Percentiles rank a stretch among this genome's conserved stretches.
Conservation (phyloP, 2,888 invertebrate species). For the Lasioglossum morio region DNA sequence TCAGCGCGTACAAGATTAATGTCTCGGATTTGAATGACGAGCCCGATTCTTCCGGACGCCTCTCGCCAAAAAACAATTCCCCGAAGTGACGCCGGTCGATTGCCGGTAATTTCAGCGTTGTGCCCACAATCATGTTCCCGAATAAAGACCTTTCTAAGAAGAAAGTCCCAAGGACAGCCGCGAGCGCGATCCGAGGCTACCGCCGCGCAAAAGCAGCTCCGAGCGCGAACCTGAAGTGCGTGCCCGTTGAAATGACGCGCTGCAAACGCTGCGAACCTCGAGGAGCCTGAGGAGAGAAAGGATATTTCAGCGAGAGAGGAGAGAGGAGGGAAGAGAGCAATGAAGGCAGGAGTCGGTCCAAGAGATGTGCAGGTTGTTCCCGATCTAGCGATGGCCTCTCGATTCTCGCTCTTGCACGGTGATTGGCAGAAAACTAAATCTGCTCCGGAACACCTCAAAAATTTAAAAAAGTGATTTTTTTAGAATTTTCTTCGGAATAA, state of each 20-base stretch:
- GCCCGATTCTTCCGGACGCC: background rate
- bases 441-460: background rate
- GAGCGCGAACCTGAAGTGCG: slow-evolving; percentile 40
- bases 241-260: slow-evolving; percentile 37
- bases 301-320: background rate
- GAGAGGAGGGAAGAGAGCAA: background rate
- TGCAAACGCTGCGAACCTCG: background rate
- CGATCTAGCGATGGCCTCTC: slow-evolving; percentile 35
- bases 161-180: slow-evolving; percentile 60
- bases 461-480: no score
- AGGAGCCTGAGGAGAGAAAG: background rate
- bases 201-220: slow-evolving; percentile 32
- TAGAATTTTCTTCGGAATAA: no score
- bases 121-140: slow-evolving; percentile 46
- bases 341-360: slow-evolving; percentile 22
- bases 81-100: slow-evolving; percentile 46
- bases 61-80: slow-evolving; percentile 40
- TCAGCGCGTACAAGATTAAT: background rate
- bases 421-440: background rate
- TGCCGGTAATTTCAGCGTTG: slow-evolving; percentile 48
- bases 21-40: background rate
- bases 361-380: slow-evolving; percentile 61
- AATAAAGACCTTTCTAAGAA: slow-evolving; percentile 62
- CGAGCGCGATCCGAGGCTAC: slow-evolving; percentile 46
- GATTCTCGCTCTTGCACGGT: background rate